phyloP scores from a whole-genome alignment of 1,140 invertebrate species.

The Trinorchestia longiramus region DNA sequence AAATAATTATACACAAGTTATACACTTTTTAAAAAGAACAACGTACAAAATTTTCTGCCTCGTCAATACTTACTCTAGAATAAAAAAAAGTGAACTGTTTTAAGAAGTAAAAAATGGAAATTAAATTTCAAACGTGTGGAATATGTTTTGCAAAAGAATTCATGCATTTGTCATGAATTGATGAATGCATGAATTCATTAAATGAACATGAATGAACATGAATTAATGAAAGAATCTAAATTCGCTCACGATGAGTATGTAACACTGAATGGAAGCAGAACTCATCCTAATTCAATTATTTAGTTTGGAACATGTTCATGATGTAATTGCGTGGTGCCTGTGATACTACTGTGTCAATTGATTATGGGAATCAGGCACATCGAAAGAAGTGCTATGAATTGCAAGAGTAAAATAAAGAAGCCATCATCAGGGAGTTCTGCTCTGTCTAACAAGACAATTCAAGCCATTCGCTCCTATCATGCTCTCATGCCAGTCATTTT shows the following conservation, averaged over 20 bases:
- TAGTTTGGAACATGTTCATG: background rate
- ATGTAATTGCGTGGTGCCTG: background rate
- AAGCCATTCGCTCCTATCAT: background rate
- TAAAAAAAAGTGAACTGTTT: no score
- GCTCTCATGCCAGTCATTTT: background rate
- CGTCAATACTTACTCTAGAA: no score
- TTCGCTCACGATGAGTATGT: background rate
- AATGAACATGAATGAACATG: no score
- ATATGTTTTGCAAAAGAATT: no score
- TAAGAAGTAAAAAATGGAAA: no score
- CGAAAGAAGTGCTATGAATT: background rate
- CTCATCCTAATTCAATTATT: background rate
- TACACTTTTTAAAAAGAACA: no score
- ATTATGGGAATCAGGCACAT: background rate
- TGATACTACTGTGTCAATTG: background rate
- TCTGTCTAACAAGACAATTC: background rate
- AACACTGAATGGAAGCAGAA: background rate
- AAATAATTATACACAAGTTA: no score
- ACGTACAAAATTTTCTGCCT: no score
- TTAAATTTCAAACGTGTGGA: no score
- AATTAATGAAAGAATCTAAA: no score
- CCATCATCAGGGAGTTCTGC: background rate
- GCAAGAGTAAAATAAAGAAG: background rate
- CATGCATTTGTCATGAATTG: no score
- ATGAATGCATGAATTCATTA: no score